Evolutionary conservation across 2,113 vertebrate genomes (phyloP), one percentile per base, ranked within the genome.

Genomic region (Columba janthina): DNA sequence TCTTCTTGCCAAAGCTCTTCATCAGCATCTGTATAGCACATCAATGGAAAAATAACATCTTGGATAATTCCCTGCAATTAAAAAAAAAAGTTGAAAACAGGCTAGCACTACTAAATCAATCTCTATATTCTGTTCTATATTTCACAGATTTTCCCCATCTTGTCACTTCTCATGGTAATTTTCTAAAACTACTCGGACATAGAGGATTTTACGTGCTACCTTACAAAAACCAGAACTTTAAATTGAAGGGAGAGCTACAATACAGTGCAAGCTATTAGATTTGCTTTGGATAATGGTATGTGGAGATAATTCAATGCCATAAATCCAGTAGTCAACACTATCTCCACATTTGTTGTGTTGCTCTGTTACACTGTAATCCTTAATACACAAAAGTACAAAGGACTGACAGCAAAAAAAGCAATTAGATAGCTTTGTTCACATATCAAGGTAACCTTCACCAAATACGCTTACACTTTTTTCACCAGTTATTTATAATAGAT

Each of bases 11-110:
- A 99, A 72, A 99, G 98, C 88, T 99, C 99, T 87, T 99, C 99
- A 97, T 99, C 99, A 60, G 99, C 99, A 98, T 99, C 99, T 97
- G 99, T 99, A 98, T 99, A 99, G 97, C 99, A 99, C 99, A 99
- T 99, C 98, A 99, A 85, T 67, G 98, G 98, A 94, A 98, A 98
- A 97, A 98, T 98, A 97, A 98, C 98, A 97, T 98, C 98, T 96
- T 98, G 98, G 96, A 98, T 98, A 97, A 98, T 98, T 72, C 98
- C 98, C 98, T 98, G 94, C 9, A 96, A 97, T 88, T 87, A 62
- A 56, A 44, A 82, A 56, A 50, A n/a, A 46, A 73, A 66, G 54
- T 46, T 90, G 24, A 71, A 71, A 61, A 46, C 3, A 76, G 7
- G 15, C 56, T 51, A 85, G 28, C 19, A 40, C 11, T 58, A 57